Conservation (phyloP, 2,888 invertebrate species). For the Beris morrisii region DNA sequence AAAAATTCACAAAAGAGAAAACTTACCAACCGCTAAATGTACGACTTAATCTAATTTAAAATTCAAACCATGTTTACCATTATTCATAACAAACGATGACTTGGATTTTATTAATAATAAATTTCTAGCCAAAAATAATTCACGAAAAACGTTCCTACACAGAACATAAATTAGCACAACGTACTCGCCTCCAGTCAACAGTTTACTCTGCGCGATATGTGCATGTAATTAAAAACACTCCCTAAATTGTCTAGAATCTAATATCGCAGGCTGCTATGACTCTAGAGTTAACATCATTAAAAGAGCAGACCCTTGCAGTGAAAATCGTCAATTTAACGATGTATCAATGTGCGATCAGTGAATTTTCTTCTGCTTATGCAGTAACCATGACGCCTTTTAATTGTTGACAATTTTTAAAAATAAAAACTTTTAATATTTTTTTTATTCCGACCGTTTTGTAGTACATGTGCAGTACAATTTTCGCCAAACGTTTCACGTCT, state of each 20-base stretch:
- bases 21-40: neutral
- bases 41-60: slow-evolving; percentile 9
- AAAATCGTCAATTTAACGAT: no score
- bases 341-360: no score
- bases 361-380: no score
- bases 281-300: no score
- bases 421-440: no score
- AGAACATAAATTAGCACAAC: slow-evolving; percentile 20
- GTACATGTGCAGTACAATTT: no score
- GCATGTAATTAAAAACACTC: slow-evolving; percentile 19
- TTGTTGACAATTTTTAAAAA: no score
- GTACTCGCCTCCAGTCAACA: neutral
- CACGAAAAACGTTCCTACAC: slow-evolving; percentile 12
- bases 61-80: slow-evolving; percentile 25
- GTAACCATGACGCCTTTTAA: no score
- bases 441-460: no score
- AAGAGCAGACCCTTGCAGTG: no score
- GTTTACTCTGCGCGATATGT: neutral
- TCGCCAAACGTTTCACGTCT: no score
- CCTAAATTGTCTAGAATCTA: slow-evolving; percentile 9
- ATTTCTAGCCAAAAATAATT: slow-evolving; percentile 22
- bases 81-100: neutral
- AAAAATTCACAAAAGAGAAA: no score
- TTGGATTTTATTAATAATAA: slow-evolving; percentile 4
- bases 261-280: slow-evolving; percentile 15